Evolutionary conservation across 2,888 invertebrate genomes (phyloP).

Genomic region (Ephialtes manifestator): DNA sequence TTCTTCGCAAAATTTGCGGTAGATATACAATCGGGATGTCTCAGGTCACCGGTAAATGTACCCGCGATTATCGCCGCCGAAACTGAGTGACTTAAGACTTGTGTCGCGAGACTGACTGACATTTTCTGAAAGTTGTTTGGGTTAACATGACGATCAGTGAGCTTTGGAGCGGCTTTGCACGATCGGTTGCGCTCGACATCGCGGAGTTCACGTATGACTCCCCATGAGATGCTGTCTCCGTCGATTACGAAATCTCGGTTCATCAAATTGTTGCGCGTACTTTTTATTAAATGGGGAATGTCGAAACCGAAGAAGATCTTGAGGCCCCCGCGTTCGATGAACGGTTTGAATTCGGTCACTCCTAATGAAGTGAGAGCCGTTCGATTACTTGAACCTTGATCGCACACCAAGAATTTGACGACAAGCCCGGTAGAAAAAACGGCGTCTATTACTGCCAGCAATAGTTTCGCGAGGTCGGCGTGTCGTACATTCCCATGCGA

Average conservation of each 20-base stretch:
- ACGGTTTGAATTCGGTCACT: constrained; percentile 68
- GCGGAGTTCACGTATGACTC: neutral
- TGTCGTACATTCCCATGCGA: constrained; percentile 55
- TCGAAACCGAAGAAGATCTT: constrained; percentile 72
- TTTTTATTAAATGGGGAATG: constrained; percentile 69
- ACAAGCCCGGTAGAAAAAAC: constrained; percentile 60
- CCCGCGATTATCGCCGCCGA: too few relatives aligned
- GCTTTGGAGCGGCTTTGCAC: too few relatives aligned
- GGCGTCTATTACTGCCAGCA: constrained; percentile 57
- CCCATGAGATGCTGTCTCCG: constrained; percentile 61
- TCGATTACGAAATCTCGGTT: constrained; percentile 60
- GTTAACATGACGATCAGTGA: too few relatives aligned
- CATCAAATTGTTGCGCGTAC: constrained; percentile 69
- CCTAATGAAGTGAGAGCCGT: constrained; percentile 66
- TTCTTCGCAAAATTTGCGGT: too few relatives aligned
- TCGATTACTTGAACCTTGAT: constrained; percentile 70
- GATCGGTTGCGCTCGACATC: too few relatives aligned
- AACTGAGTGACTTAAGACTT: too few relatives aligned
- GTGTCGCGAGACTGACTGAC: too few relatives aligned
- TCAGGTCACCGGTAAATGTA: too few relatives aligned
- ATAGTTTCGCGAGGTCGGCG: constrained; percentile 52
- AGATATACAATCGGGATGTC: too few relatives aligned
- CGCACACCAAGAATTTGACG: constrained; percentile 71
- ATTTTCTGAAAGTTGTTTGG: too few relatives aligned
- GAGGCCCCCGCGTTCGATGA: constrained; percentile 38